Percentiles rank a stretch among this genome's conserved stretches.
These are phyloP conservation scores for Platichthys flesus DNA, from an alignment of 2,113 vertebrate genomes.

Conservation along the genomic window DNA sequence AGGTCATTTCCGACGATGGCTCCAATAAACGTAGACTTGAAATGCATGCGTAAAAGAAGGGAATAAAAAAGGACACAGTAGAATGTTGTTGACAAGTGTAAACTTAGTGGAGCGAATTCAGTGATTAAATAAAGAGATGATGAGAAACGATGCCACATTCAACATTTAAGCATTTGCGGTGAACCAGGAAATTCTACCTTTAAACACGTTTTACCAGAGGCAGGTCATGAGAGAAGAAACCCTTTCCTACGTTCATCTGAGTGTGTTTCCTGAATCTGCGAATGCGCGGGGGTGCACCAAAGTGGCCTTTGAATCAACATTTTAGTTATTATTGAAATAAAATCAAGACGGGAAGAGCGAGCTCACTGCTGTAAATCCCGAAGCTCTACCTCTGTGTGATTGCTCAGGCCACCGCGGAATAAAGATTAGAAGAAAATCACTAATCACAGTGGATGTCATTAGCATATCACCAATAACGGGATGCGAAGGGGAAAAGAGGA, in stretches of 20 bases:
- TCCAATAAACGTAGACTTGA: not conserved
- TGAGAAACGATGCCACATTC: not conserved
- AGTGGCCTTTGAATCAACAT: slow-evolving; percentile 82
- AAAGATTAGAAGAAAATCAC: slow-evolving; percentile 95
- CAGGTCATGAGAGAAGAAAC: slow-evolving; percentile 53
- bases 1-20: not conserved
- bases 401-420: slow-evolving; percentile 92
- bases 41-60: not conserved
- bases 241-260: slow-evolving; percentile 37
- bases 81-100: not conserved
- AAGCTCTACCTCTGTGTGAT: slow-evolving; percentile 91
- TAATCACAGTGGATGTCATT: slow-evolving; percentile 93
- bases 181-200: slow-evolving; percentile 39
- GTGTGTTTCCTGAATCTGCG: slow-evolving; percentile 66
- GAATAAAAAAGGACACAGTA: not conserved
- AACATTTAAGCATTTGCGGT: slow-evolving; percentile 5
- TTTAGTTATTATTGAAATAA: slow-evolving; percentile 89
- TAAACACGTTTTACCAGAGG: slow-evolving; percentile 21
- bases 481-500: slow-evolving; percentile 79
- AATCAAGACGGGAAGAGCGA: slow-evolving; percentile 88
- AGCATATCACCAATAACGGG: slow-evolving; percentile 96
- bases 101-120: slow-evolving; percentile 8
- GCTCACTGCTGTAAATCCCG: slow-evolving; percentile 89
- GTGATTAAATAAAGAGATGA: not conserved
- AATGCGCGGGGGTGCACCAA: slow-evolving; percentile 57